Evolutionary conservation across 2,797 vertebrate genomes (phyloP).

Genomic region (Pitangus sulphuratus): DNA sequence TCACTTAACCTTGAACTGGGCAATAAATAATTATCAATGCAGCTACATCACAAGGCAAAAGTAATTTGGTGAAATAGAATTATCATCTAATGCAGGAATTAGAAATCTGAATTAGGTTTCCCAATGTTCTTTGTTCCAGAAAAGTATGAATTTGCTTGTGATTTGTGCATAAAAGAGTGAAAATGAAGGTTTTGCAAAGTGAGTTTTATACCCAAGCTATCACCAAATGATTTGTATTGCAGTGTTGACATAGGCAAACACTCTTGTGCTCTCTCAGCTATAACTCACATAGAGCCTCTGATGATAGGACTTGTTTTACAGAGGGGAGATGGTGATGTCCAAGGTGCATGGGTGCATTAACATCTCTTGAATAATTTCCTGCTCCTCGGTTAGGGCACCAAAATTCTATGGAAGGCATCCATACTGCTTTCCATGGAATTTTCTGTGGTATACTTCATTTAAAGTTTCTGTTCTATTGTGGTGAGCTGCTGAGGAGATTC

Average conservation of each 20-base stretch:
- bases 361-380: neutral
- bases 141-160: neutral
- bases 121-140: neutral
- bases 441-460: rapidly evolving
- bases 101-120: conserved; percentile 22
- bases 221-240: neutral
- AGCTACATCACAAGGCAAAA: neutral
- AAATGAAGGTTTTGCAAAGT: neutral
- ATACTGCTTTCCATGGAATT: neutral
- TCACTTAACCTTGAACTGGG: conserved; percentile 45
- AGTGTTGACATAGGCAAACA: neutral
- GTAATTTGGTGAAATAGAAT: conserved; percentile 41
- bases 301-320: neutral
- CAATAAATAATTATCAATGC: conserved; percentile 55
- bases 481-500: neutral
- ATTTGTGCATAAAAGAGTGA: neutral
- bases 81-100: conserved; percentile 36
- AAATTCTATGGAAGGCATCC: neutral
- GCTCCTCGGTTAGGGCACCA: neutral
- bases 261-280: neutral
- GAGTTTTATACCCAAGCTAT: neutral
- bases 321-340: neutral
- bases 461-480: neutral
- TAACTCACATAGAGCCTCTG: neutral
- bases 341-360: neutral